These are phyloP conservation scores for Heliconius hortense DNA, from an alignment of 2,888 invertebrate species.

Conservation along the genomic window DNA sequence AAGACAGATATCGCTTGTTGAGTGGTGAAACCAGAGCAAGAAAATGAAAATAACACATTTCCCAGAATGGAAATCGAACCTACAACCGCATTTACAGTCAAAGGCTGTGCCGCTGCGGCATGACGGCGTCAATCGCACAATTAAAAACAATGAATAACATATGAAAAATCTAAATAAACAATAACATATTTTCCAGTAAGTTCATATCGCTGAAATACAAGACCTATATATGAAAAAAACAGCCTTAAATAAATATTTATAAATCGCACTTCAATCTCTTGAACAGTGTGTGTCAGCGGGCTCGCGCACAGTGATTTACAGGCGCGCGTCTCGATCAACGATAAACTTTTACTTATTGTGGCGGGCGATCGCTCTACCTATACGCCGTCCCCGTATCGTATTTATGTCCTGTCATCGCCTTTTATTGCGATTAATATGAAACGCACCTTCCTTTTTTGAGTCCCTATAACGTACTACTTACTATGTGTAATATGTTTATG, in stretches of 20 bases:
- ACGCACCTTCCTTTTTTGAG: conserved; percentile 43
- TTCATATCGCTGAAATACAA: too few relatives aligned
- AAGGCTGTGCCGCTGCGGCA: too few relatives aligned
- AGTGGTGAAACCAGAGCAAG: too few relatives aligned
- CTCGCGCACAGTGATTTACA: conserved; percentile 62
- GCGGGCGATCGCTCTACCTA: conserved; percentile 52
- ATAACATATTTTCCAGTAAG: too few relatives aligned
- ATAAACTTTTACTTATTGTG: conserved; percentile 72
- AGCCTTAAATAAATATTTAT: not conserved
- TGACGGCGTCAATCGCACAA: too few relatives aligned
- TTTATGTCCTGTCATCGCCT: conserved; percentile 63
- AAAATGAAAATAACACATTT: too few relatives aligned
- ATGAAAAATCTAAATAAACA: too few relatives aligned
- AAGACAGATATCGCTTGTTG: too few relatives aligned
- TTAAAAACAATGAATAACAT: too few relatives aligned
- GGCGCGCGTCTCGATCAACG: conserved; percentile 59
- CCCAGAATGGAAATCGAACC: too few relatives aligned
- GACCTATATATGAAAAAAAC: not conserved
- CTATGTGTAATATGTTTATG: conserved; percentile 30
- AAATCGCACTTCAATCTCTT: conserved; percentile 20
- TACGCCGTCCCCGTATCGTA: conserved; percentile 52
- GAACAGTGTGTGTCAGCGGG: conserved; percentile 43
- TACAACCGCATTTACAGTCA: too few relatives aligned
- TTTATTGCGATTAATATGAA: conserved; percentile 64
- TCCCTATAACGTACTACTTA: conserved; percentile 37